Base-by-base conservation (phyloP, 1,140 invertebrate genomes). In the Neodiprion pinetum region DNA sequence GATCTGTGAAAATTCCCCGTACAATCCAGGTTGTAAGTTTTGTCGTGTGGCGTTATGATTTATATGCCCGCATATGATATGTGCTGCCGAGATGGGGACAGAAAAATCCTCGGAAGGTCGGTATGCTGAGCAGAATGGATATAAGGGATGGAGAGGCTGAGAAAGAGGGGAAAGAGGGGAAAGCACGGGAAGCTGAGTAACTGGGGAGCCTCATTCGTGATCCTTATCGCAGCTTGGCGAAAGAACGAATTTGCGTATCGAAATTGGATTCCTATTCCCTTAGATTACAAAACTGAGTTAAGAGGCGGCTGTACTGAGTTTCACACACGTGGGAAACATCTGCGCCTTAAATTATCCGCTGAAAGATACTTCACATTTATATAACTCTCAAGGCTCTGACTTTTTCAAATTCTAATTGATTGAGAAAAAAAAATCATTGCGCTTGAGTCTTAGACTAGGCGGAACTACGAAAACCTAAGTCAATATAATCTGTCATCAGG, bases 11-110 rank as follows among this genome's bases (percentile, higher is more conserved):
- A 40, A 40, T 40, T 17, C n/a, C 53, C 5, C 53, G 53, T 61
- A 61, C n/a, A 61, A 61, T 61, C 53, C 53, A 61, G n/a, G 53
- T 61, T 61, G 53, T 61, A 61, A 61, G 53, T 61, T 61, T 61
- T 61, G 53, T 61, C 53, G 53, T 61, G 53, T 17, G 53, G 53
- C 11, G 11, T 61, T 61, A 61, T 61, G 53, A 61, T 61, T 21
- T 21, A 14, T 61, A 61, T 61, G 53, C 53, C 53, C 53, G n/a
- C 4, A 17, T 61, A 61, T 40, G 28, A 40, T 40, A 40, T 40
- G 28, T 40, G 28, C 28, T 40, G 28, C 28, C 28, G 28, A 40
- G 28, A 40, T 40, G 28, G 28, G 28, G 28, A 40, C 28, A 40
- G 28, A 40, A 40, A 40, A 40, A 40, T 40, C 1, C 28, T 21